phyloP scores from a whole-genome alignment of 2,797 vertebrate genomes.

The Typhlichthys subterraneus region DNA sequence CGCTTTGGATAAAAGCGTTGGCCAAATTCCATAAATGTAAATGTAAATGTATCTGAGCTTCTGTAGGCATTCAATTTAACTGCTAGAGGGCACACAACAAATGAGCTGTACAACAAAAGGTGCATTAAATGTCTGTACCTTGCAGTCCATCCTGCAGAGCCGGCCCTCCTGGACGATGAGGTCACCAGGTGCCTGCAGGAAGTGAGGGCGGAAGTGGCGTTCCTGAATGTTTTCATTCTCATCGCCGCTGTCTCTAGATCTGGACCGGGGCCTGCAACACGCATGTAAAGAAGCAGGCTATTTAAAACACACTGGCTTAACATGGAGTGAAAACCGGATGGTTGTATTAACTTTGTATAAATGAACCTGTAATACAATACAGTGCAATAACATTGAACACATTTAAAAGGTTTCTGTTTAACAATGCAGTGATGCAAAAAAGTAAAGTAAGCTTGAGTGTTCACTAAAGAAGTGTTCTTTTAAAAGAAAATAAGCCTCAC shows the following conservation, averaged over 20 bases:
- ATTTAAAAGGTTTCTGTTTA: no score
- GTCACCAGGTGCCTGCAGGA: slow-evolving; percentile 97
- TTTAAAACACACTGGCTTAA: no score
- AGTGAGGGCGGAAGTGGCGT: slow-evolving; percentile 98
- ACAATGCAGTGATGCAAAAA: no score
- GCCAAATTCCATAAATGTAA: no score
- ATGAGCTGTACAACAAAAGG: neutral
- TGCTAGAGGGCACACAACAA: neutral
- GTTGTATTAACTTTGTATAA: no score
- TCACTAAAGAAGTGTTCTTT: no score
- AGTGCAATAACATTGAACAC: no score
- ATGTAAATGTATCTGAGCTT: no score
- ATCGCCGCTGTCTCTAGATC: slow-evolving; percentile 95
- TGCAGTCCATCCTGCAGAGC: slow-evolving; percentile 98
- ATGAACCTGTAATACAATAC: no score
- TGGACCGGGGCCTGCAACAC: slow-evolving; percentile 86
- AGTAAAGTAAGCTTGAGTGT: no score
- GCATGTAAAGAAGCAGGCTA: neutral
- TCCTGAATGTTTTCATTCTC: slow-evolving; percentile 97
- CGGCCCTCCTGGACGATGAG: slow-evolving; percentile 95
- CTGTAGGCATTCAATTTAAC: neutral
- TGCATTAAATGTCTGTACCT: slow-evolving; percentile 75
- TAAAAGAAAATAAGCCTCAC: neutral
- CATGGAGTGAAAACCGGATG: no score
- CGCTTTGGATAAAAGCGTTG: no score